phyloP scores from a whole-genome alignment of 2,113 vertebrate genomes.

The Podocnemis expansa region DNA sequence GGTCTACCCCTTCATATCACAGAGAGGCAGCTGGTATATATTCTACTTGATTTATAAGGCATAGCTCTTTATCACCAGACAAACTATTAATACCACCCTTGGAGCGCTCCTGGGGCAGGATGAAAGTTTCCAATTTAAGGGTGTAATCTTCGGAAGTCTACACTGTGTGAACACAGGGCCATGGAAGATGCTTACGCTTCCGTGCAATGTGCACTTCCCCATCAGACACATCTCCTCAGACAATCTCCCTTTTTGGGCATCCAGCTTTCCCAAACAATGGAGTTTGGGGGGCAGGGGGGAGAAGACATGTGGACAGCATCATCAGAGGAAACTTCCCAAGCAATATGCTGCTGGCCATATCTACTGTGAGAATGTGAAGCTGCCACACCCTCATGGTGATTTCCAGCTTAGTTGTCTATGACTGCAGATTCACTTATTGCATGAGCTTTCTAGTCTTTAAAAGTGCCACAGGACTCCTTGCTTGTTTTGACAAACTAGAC shows the following conservation, averaged over 20 bases:
- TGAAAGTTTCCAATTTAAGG: background rate
- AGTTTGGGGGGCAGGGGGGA: background rate
- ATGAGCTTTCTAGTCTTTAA: too few species aligned
- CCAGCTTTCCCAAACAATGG: background rate
- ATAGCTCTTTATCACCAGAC: background rate
- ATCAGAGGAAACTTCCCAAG: background rate
- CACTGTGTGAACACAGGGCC: slow-evolving; percentile 9
- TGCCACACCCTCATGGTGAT: background rate
- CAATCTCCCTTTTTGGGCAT: background rate
- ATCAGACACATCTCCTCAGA: background rate
- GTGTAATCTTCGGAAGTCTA: slow-evolving; percentile 23
- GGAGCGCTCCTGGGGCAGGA: slow-evolving; percentile 13
- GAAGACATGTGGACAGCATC: background rate
- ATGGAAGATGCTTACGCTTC: background rate
- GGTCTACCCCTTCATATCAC: background rate
- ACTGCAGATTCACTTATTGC: too few species aligned
- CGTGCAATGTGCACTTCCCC: background rate
- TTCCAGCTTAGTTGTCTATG: background rate
- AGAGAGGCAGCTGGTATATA: background rate
- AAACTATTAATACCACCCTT: background rate
- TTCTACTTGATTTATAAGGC: background rate
- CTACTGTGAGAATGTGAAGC: background rate
- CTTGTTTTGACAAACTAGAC: too few species aligned
- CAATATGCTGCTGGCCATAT: background rate
- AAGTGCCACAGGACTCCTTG: too few species aligned